Evolutionary conservation across 1,140 invertebrate genomes (phyloP).

Genomic region (Gonatopus flavifemur): DNA sequence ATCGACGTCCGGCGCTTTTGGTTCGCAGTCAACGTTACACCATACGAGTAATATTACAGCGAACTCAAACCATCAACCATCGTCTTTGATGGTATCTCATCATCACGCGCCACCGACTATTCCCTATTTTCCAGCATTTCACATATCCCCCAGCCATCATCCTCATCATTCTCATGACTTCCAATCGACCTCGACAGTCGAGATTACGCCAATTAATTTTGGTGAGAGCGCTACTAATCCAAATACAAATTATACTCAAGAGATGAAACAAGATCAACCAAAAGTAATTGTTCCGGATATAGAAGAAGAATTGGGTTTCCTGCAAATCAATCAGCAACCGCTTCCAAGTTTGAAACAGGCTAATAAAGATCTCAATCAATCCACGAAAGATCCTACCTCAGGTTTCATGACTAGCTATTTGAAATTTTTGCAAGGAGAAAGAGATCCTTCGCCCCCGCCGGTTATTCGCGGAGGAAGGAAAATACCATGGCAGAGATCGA

Average conservation of each 20-base stretch:
- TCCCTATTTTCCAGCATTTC: slow-evolving; percentile 71
- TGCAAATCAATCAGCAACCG: slow-evolving; percentile 51
- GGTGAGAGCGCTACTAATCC: slow-evolving; percentile 33
- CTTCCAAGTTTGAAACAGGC: slow-evolving; percentile 22
- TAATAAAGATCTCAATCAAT: slow-evolving; percentile 54
- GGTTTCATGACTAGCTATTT: slow-evolving; percentile 84
- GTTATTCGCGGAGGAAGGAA: slow-evolving; percentile 66
- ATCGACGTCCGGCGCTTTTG: slow-evolving; percentile 56
- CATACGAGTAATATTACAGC: slow-evolving; percentile 58
- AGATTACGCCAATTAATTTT: slow-evolving; percentile 63
- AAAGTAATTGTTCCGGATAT: slow-evolving; percentile 84
- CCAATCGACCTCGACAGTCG: slow-evolving; percentile 66
- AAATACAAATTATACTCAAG: slow-evolving; percentile 31
- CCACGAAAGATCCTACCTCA: slow-evolving; percentile 66
- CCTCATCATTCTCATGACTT: slow-evolving; percentile 63
- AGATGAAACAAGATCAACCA: slow-evolving; percentile 65
- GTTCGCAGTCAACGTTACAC: slow-evolving; percentile 61
- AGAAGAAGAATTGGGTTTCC: slow-evolving; percentile 79
- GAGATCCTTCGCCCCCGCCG: slow-evolving; percentile 76
- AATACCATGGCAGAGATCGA: slow-evolving; percentile 65
- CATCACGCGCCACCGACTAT: slow-evolving; percentile 62
- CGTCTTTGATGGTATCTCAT: slow-evolving; percentile 65
- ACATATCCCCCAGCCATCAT: slow-evolving; percentile 56
- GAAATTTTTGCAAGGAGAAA: slow-evolving; percentile 80
- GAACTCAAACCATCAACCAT: slow-evolving; percentile 61